A percentile compares a stretch with the other conserved stretches of the same genome.
Evolutionary conservation across 2,888 invertebrate genomes (phyloP).

Genomic region (Drosophila fungiperda): DNA sequence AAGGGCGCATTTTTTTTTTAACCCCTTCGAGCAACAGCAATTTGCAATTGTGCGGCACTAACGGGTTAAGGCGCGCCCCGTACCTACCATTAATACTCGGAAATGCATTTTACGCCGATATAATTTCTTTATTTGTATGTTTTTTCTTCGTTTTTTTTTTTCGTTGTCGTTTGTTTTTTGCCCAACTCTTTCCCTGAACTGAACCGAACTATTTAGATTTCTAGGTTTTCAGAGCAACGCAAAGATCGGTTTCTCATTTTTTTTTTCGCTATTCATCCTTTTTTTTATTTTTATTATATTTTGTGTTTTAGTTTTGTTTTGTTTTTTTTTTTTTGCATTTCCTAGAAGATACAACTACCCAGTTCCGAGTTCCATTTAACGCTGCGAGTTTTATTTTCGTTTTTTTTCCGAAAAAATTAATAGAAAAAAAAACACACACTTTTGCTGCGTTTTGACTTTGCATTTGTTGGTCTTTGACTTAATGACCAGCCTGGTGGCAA

Average conservation of each 20-base stretch:
- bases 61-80: slow-evolving; percentile 60
- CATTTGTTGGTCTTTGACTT: slow-evolving; percentile 72
- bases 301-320: slow-evolving; percentile 11
- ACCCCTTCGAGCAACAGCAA: slow-evolving; percentile 69
- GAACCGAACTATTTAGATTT: slow-evolving; percentile 72
- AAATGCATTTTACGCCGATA: slow-evolving; percentile 64
- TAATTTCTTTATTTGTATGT: slow-evolving; percentile 36
- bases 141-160: slow-evolving; percentile 24
- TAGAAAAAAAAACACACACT: slow-evolving; percentile 17
- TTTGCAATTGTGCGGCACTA: slow-evolving; percentile 69
- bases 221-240: slow-evolving; percentile 75
- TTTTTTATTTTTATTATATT: slow-evolving; percentile 26
- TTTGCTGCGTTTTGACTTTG: slow-evolving; percentile 73
- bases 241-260: slow-evolving; percentile 10
- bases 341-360: slow-evolving; percentile 42
- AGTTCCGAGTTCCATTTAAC: slow-evolving; percentile 54
- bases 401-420: background rate
- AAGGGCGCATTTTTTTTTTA: slow-evolving; percentile 57
- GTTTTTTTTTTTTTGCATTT: slow-evolving; percentile 44
- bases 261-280: slow-evolving; percentile 10
- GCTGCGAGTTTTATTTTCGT: slow-evolving; percentile 20
- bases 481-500: slow-evolving; percentile 43
- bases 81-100: slow-evolving; percentile 58
- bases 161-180: slow-evolving; percentile 17
- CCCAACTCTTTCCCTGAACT: slow-evolving; percentile 53